Base-by-base conservation (phyloP, 2,113 vertebrate genomes). In the Heptranchias perlo region DNA sequence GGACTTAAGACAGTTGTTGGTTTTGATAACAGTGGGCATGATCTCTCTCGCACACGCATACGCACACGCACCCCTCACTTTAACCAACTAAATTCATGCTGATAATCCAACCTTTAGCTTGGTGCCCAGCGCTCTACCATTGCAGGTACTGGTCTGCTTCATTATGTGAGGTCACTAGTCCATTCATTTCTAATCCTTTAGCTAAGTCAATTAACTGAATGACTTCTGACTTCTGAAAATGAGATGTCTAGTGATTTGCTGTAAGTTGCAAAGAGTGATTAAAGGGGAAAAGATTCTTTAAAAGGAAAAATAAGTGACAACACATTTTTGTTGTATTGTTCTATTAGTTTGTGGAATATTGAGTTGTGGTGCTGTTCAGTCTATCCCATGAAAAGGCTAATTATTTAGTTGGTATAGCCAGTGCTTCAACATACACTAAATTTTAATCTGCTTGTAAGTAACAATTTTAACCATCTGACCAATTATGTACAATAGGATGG, bases 151-250 rank as follows among this genome's bases (percentile, higher is more conserved):
- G 78, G 78, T 4, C 39, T 82, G 78, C 78, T 82, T 82, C 78
- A 23, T 82, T 44, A 44, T 21, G 39, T 82, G 16, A 23, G 39
- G 78, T 16, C 39, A 82, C 4, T 0, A 47, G 78, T n/a, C 39
- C 78, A 7, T 44, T 44, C 16, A 44, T 8, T 82, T 82, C 39
- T 82, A 47, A 23, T 18, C n/a, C 78, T 82, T 82, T 21, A 82
- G 78, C 39, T 44, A 16, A 44, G 39, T 47, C 78, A 44, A 44
- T 44, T 82, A 44, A 47, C 78, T 82, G 78, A 23, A 44, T 82
- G 39, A 82, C n/a, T n/a, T n/a, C n/a, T n/a, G n/a, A 82, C 78
- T 82, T n/a, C 73, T 78, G 76, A n/a, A 78, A 82, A 39, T n/a
- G n/a, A 82, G 76, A 82, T 44, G 39, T 21, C 4, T 21, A n/a